phyloP scores from a whole-genome alignment of 2,888 invertebrate genomes.

The Pecten maximus region DNA sequence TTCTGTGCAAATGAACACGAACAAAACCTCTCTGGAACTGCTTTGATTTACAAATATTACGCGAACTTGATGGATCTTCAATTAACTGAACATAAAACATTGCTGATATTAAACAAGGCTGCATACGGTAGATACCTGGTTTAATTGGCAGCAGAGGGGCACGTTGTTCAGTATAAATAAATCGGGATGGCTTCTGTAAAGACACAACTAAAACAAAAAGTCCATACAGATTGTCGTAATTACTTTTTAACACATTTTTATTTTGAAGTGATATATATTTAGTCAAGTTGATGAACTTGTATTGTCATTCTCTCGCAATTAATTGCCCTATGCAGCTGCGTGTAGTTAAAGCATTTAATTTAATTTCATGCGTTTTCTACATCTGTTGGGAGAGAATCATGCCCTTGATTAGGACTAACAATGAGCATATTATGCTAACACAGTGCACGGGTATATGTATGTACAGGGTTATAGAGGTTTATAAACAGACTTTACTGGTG shows the following conservation, averaged over 20 bases:
- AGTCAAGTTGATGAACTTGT: not conserved
- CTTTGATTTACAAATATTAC: not conserved
- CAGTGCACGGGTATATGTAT: constrained; percentile 21
- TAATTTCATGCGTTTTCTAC: not conserved
- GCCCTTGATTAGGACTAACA: not conserved
- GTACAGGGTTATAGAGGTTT: not conserved
- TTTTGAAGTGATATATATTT: not conserved
- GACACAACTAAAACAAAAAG: not conserved
- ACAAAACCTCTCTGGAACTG: not conserved
- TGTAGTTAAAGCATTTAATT: not conserved
- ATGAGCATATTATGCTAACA: not conserved
- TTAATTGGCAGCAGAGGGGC: not conserved
- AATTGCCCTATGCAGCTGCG: not conserved
- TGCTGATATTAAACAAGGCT: not conserved
- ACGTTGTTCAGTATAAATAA: not conserved
- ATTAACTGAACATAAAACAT: not conserved
- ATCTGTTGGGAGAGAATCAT: not conserved
- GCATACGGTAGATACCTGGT: not conserved
- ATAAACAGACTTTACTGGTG: not conserved
- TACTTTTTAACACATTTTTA: not conserved
- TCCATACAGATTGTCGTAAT: not conserved
- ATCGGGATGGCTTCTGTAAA: not conserved
- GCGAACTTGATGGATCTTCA: not conserved
- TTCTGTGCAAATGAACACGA: not conserved
- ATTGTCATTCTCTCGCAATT: not conserved